phyloP scores from a whole-genome alignment of 1,140 invertebrate species.

The Pogonomyrmex barbatus region DNA sequence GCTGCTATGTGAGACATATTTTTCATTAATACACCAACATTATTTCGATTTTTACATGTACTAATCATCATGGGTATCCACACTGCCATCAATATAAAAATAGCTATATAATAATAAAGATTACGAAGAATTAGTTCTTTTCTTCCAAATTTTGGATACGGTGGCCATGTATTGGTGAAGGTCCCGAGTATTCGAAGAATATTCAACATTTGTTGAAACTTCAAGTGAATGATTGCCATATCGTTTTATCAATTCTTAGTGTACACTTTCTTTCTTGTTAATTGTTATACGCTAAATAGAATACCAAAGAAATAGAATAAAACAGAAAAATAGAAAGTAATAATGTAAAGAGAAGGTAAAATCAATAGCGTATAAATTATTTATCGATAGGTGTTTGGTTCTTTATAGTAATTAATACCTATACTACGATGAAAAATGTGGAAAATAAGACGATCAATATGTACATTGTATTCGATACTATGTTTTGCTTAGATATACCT shows the following conservation, averaged over 20 bases:
- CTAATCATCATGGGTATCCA: constrained; percentile 19
- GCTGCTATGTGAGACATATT: constrained; percentile 23
- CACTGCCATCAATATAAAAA: constrained; percentile 2
- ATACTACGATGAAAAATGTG: not conserved
- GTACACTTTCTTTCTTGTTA: not conserved
- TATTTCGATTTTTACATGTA: not conserved
- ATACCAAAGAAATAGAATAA: not conserved
- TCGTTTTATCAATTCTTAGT: not conserved
- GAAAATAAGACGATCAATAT: not conserved
- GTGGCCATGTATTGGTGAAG: constrained; percentile 17
- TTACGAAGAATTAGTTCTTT: constrained; percentile 7
- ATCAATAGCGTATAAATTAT: constrained; percentile 21
- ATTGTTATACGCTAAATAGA: not conserved
- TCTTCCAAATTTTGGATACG: not conserved
- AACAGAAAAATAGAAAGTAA: not conserved
- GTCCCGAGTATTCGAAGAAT: constrained; percentile 1
- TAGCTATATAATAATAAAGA: constrained; percentile 22
- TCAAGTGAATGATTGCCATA: constrained; percentile 10
- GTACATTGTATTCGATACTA: not conserved
- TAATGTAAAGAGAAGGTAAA: not conserved
- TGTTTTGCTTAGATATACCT: not conserved
- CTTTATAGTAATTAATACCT: not conserved
- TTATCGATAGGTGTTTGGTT: not conserved
- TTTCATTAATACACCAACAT: not conserved
- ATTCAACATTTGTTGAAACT: constrained; percentile 2